Evolutionary conservation across 2,797 vertebrate genomes (phyloP).

Genomic region (Liasis olivaceus): DNA sequence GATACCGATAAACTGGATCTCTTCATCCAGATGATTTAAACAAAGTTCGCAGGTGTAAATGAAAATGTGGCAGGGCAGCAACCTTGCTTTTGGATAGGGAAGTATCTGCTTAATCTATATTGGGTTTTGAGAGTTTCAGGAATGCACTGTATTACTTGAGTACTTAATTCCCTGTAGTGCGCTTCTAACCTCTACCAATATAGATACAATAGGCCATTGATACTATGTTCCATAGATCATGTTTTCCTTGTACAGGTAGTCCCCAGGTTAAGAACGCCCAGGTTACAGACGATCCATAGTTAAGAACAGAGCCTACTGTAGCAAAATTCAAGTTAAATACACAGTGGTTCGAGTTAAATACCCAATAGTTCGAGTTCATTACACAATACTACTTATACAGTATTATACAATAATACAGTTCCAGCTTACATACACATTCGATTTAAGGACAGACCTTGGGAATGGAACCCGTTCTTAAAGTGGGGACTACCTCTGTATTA

Average conservation of each 20-base stretch:
- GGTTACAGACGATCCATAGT: too few species aligned
- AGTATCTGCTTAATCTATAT: not conserved
- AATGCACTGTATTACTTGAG: not conserved
- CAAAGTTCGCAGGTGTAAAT: not conserved
- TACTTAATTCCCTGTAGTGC: not conserved
- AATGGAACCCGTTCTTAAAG: too few species aligned
- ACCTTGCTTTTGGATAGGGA: not conserved
- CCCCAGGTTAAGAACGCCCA: too few species aligned
- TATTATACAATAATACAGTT: too few species aligned
- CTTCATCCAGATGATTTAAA: not conserved
- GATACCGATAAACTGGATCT: not conserved
- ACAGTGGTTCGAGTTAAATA: too few species aligned
- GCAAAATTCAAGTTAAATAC: too few species aligned
- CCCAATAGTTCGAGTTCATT: too few species aligned
- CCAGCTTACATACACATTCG: too few species aligned
- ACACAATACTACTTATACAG: too few species aligned
- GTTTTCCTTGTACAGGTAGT: not conserved
- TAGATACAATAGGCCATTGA: not conserved
- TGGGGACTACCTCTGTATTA: not conserved
- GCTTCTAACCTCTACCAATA: not conserved
- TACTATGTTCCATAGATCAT: not conserved
- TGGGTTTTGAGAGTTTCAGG: not conserved
- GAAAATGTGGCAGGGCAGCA: not conserved
- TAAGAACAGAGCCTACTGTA: too few species aligned
- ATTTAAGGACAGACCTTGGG: too few species aligned